Evolutionary conservation across 2,888 invertebrate species (phyloP), one percentile per base, ranked within the genome.

Genomic region (Magallana nippona): DNA sequence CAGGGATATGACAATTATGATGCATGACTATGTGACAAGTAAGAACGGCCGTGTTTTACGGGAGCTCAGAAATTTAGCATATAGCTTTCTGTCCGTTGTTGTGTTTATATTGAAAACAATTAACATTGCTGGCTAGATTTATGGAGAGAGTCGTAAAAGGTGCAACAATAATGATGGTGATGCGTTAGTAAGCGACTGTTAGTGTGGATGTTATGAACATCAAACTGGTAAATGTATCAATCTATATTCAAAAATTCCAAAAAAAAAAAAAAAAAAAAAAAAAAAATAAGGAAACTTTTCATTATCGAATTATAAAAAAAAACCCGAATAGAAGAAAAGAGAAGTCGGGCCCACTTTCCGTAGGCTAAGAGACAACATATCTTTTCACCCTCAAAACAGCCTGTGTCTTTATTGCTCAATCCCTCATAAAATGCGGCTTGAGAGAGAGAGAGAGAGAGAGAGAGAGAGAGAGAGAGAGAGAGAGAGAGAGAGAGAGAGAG

Each of bases 21-120:
- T 71, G 71, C 71, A 71, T 71, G 71, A 71, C 71, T 71, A 22
- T 71, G 22, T 71, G 71, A 71, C 71, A 71, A 71, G 27, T 71
- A 71, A 71, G 27, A 71, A 32, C 5, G 71, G 15, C 71, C 27
- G 71, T 71, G 71, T 71, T 71, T 71, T 71, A 71, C 71, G 22
- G 71, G 22, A 13, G 22, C 60, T 19, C 71, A 2, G 19, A 8
- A 13, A 27, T 2, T 27, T 15, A 13, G 22, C 32, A 27, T 27
- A 10, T 27, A 15, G 32, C 71, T 15, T 27, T 44, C 44, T 63
- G 22, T 71, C 27, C 44, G 44, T 27, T 71, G 27, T 71, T 71
- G 71, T 71, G 27, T 71, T 71, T 71, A 71, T 15, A 60, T 60
- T 19, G 19, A 60, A 60, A 60, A 60, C 60, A 60, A 60, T 60